A percentile compares a stretch with the other conserved stretches of the same genome.
phyloP scores from a whole-genome alignment of 2,797 vertebrate genomes.

The Coranthus polyacanthus region DNA sequence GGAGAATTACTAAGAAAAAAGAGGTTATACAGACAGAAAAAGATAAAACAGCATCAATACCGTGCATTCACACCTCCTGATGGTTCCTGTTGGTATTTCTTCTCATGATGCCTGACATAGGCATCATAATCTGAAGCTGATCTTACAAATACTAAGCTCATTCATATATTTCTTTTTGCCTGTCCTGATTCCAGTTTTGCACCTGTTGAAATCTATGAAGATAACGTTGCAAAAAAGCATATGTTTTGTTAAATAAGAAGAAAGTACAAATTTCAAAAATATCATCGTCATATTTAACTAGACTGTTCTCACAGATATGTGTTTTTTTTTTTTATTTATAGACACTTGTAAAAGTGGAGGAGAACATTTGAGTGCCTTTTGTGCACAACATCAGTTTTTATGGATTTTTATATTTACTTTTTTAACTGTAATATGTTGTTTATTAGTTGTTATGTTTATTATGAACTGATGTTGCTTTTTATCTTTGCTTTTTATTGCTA shows the following conservation, averaged over 20 bases:
- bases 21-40: constrained; percentile 29
- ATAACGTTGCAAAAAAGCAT: constrained; percentile 33
- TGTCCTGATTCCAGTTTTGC: constrained; percentile 46
- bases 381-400: constrained; percentile 85
- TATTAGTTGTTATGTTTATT: constrained; percentile 70
- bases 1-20: constrained; percentile 17
- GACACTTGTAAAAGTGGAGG: constrained; percentile 71
- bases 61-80: constrained; percentile 58
- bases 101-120: constrained; percentile 13
- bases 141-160: constrained; percentile 21
- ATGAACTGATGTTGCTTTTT: constrained; percentile 63
- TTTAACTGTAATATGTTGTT: constrained; percentile 66
- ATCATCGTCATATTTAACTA: constrained; percentile 61
- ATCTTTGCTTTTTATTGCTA: constrained; percentile 50
- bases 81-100: constrained; percentile 62
- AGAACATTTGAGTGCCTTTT: constrained; percentile 91
- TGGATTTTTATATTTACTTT: constrained; percentile 76
- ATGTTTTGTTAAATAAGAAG: constrained; percentile 53
- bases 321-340: constrained; percentile 84
- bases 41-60: constrained; percentile 42
- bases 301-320: constrained; percentile 42
- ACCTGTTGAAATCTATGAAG: constrained; percentile 45
- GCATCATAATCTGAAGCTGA: constrained; percentile 44
- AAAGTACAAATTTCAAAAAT: constrained; percentile 71
- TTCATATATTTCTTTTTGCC: constrained; percentile 21